Evolutionary conservation across 2,113 vertebrate genomes (phyloP), one percentile per base, ranked within the genome.

Genomic region (Todiramphus chloris): DNA sequence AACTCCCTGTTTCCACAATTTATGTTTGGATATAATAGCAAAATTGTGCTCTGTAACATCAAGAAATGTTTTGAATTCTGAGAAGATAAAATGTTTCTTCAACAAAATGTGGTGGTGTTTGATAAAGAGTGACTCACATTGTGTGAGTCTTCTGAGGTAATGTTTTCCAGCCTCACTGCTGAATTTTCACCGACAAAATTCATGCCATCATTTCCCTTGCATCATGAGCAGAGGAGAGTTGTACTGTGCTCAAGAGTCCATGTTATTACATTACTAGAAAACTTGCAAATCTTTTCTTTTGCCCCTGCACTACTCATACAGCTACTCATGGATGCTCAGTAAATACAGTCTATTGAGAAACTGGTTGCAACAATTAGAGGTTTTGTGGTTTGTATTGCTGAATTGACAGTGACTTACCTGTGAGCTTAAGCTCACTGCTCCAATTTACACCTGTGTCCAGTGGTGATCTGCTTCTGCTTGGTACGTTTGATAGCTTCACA

Each of bases 381-480:
- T 70, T 90, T 83, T 72, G 6, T 3, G 3, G 21, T 46, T 85
- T 77, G 23, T 19, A 31, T 35, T 28, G 3, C 11, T 70, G 59
- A 74, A 17, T 7, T 74, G 10, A 23, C 68, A 59, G 25, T 8
- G 23, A 58, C 27, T 89, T 44, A 51, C 13, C 24, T 13, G 13
- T 27, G 43, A 78, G 4, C 12, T 81, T 43, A 48, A 67, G 48
- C 5, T 35, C 10, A 14, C 13, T 19, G 8, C 7, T 67, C 11
- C 0, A 2, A 17, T 50, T 64, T 59, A 53, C 0, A 2, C 4
- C 11, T 13, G 3, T 59, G 23, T 12, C 21, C 1, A 10, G 11
- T 31, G 37, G 5, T 72, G 25, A 66, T 56, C 31, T 44, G 10
- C n/a, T 68, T 56, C 31, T 44, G 10, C n/a, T 68, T 77, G 27